These are phyloP conservation scores for Macrophya alboannulata DNA, from an alignment of 2,888 invertebrate genomes.

Conservation along the genomic window DNA sequence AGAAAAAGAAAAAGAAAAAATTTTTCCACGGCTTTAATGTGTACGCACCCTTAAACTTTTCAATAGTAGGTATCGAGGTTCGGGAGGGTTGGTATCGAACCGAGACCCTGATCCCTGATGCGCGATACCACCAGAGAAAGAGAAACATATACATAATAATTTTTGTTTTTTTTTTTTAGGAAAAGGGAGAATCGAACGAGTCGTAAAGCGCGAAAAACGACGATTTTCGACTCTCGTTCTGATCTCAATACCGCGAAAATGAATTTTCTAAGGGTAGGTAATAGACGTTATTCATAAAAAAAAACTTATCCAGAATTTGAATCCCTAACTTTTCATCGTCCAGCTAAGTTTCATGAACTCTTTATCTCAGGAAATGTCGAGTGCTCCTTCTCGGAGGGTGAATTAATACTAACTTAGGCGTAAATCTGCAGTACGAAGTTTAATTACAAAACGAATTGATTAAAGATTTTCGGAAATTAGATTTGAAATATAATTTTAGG, in stretches of 20 bases:
- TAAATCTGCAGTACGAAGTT: neutral
- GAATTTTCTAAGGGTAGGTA: neutral
- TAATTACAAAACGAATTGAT: neutral
- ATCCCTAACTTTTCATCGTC: neutral
- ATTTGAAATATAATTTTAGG: too few species aligned
- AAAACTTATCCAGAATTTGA: neutral
- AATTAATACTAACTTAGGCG: neutral
- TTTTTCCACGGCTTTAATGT: neutral
- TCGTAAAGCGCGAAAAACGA: neutral
- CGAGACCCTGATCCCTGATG: neutral
- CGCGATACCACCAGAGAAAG: neutral
- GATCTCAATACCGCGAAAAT: neutral
- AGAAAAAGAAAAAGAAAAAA: neutral
- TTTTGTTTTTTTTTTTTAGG: neutral
- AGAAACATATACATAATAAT: neutral
- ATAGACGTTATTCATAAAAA: neutral
- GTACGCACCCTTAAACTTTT: neutral
- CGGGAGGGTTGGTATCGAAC: neutral
- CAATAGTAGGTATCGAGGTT: constrained; percentile 4
- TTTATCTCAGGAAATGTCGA: constrained; percentile 1
- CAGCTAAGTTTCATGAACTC: neutral
- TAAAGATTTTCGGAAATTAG: too few species aligned
- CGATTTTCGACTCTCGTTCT: neutral
- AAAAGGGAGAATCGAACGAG: neutral
- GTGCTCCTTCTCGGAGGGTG: neutral